phyloP scores from a whole-genome alignment of 1,140 invertebrate genomes.

The Euwallacea similis region DNA sequence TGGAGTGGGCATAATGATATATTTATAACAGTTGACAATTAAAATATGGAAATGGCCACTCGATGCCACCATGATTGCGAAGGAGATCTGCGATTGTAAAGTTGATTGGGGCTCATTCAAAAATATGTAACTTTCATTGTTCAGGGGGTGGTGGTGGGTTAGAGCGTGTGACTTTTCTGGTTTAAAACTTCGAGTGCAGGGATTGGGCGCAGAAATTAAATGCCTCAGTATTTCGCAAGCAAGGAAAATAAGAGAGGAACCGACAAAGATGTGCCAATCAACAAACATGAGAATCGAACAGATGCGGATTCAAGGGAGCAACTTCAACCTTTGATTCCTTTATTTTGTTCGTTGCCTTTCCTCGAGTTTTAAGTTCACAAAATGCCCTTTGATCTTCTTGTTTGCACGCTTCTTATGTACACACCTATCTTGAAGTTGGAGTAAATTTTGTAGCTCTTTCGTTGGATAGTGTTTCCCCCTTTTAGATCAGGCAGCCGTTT shows the following conservation, averaged over 20 bases:
- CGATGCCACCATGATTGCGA: conserved; percentile 33
- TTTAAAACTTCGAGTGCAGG: background rate
- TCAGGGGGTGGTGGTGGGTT: conserved; percentile 8
- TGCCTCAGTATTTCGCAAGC: too few relatives aligned
- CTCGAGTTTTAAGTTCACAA: conserved; percentile 24
- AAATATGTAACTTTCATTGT: conserved; percentile 37
- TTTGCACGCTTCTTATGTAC: conserved; percentile 27
- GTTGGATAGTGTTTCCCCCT: background rate
- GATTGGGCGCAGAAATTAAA: background rate
- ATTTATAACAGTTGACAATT: conserved; percentile 45
- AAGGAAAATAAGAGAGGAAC: background rate
- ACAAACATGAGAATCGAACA: conserved; percentile 27
- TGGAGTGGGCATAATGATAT: conserved; percentile 44
- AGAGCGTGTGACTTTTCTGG: conserved; percentile 31
- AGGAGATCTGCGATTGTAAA: conserved; percentile 21
- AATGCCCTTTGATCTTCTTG: conserved; percentile 26
- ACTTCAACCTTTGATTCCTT: conserved; percentile 28
- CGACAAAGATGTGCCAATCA: conserved; percentile 5
- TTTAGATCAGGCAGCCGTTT: conserved; percentile 2
- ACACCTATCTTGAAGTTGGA: conserved; percentile 28
- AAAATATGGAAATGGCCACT: conserved; percentile 43
- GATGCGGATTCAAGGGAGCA: conserved; percentile 25
- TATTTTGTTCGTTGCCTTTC: conserved; percentile 23
- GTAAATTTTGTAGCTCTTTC: conserved; percentile 16
- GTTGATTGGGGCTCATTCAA: conserved; percentile 29